Evolutionary conservation across 2,888 invertebrate genomes (phyloP).

Genomic region (Phymatocera aterrima): DNA sequence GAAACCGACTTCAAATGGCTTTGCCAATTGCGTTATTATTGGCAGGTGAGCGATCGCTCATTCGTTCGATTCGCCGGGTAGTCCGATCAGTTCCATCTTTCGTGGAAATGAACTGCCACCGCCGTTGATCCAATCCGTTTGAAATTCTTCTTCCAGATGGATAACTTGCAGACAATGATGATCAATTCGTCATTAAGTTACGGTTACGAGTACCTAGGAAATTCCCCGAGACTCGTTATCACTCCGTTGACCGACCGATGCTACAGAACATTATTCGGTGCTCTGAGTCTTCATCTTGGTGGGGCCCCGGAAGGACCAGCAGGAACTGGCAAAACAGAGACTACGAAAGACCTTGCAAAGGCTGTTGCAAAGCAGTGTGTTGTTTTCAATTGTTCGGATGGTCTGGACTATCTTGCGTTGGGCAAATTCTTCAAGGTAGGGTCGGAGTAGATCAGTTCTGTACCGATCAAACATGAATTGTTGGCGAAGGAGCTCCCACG

Average conservation of each 20-base stretch:
- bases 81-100: neutral
- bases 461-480: neutral
- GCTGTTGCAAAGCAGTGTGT: conserved; percentile 83
- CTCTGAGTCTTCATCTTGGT: conserved; percentile 79
- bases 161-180: conserved; percentile 76
- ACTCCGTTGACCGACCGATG: conserved; percentile 96
- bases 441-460: neutral
- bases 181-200: conserved; percentile 79
- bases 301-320: conserved; percentile 78
- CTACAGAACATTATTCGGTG: conserved; percentile 82
- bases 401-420: conserved; percentile 81
- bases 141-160: conserved; percentile 74
- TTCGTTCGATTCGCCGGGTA: too few species aligned
- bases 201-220: conserved; percentile 95
- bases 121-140: too few species aligned
- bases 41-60: conserved; percentile 79
- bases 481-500: neutral
- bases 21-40: conserved; percentile 90
- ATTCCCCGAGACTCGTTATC: conserved; percentile 91
- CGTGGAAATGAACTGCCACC: neutral
- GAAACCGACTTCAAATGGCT: conserved; percentile 95
- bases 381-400: conserved; percentile 83
- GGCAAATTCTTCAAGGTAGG: conserved; percentile 78
- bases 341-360: conserved; percentile 82
- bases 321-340: conserved; percentile 80